These are phyloP conservation scores for Nothocercus nigrocapillus DNA, from an alignment of 2,113 vertebrate genomes.

Conservation along the genomic window DNA sequence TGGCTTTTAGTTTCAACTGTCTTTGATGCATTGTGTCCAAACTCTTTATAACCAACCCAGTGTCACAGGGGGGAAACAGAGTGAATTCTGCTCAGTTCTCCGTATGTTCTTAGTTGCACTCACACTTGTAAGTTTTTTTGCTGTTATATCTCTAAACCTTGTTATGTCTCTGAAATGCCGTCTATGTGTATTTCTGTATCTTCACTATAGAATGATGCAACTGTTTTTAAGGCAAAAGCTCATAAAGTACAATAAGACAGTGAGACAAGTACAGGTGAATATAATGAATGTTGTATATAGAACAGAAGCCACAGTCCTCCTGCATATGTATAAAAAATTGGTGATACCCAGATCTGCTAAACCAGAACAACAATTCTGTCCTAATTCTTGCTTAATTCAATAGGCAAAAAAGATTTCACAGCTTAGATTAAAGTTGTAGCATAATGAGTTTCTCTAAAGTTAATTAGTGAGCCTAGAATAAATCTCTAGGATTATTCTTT, in stretches of 20 bases:
- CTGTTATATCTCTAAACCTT: not conserved
- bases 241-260: not conserved
- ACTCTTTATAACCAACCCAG: not conserved
- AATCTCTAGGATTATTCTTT: not conserved
- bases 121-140: not conserved
- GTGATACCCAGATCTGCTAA: not conserved
- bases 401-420: not conserved
- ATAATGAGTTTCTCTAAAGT: conserved; percentile 30
- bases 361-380: conserved; percentile 1
- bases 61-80: not conserved
- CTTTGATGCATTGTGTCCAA: not conserved
- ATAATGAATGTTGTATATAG: not conserved
- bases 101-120: not conserved
- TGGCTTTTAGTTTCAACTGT: not conserved
- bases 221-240: not conserved
- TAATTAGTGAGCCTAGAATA: conserved; percentile 25
- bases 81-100: not conserved
- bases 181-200: not conserved
- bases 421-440: not conserved
- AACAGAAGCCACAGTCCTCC: not conserved
- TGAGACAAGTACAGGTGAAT: not conserved
- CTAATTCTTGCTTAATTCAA: conserved; percentile 32
- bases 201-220: not conserved
- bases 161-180: not conserved
- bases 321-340: not conserved